Evolutionary conservation across 2,113 vertebrate genomes (phyloP).

Genomic region (Rhinoptilus africanus): DNA sequence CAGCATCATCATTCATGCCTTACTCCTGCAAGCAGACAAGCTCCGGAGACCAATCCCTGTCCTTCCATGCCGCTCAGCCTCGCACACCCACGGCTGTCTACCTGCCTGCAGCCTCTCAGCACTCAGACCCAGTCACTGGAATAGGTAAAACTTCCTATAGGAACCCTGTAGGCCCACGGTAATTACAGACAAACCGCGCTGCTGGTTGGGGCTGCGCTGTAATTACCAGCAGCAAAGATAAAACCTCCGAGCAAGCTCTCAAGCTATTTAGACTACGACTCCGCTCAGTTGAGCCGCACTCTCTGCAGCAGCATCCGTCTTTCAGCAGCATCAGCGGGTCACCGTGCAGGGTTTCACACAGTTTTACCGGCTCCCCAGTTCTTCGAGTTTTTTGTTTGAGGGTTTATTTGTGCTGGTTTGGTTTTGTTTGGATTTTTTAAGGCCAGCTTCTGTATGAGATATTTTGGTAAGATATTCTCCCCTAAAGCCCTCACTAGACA

Average conservation of each 20-base stretch:
- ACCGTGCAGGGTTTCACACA: rapidly evolving
- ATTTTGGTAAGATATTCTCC: not conserved
- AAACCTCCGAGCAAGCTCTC: not conserved
- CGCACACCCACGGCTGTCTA: not conserved
- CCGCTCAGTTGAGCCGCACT: rapidly evolving
- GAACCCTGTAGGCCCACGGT: not conserved
- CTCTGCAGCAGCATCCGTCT: rapidly evolving
- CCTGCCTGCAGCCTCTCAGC: not conserved
- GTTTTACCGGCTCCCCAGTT: not conserved
- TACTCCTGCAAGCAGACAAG: not conserved
- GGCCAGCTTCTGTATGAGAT: not conserved
- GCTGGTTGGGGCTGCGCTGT: not conserved
- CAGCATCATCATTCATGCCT: not conserved
- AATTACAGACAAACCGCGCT: not conserved
- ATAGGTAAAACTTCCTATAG: not conserved
- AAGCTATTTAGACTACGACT: not conserved
- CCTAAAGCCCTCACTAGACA: not conserved
- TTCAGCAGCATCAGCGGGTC: not conserved
- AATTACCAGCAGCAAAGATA: not conserved
- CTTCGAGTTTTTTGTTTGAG: not conserved
- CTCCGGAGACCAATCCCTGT: rapidly evolving
- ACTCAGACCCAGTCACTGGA: not conserved
- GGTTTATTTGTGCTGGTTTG: not conserved
- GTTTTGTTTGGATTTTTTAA: not conserved
- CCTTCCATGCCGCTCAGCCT: not conserved